phyloP scores from a whole-genome alignment of 1,140 invertebrate genomes.

The Luehdorfia chinensis region DNA sequence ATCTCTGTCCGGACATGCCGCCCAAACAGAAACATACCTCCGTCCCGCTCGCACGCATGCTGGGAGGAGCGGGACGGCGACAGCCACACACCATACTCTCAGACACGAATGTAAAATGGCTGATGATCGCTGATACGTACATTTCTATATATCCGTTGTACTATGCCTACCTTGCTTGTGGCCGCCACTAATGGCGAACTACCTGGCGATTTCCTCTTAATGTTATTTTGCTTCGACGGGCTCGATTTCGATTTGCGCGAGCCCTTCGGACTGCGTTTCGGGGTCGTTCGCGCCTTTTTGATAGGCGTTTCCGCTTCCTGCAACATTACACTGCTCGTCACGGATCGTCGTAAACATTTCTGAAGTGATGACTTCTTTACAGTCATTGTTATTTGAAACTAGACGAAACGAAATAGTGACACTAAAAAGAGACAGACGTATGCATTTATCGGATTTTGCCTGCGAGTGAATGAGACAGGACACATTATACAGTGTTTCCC shows the following conservation, averaged over 20 bases:
- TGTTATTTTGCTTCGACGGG: conserved; percentile 27
- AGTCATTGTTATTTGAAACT: no score
- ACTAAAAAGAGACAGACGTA: no score
- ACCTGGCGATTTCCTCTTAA: conserved; percentile 53
- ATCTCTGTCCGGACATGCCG: no score
- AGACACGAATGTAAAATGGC: conserved; percentile 48
- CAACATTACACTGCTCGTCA: conserved; percentile 21
- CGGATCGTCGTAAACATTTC: no score
- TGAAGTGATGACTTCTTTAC: no score
- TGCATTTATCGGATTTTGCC: no score
- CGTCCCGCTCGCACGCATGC: conserved; percentile 22
- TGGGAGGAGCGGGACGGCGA: conserved; percentile 9
- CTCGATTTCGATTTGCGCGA: conserved; percentile 38
- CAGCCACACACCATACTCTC: conserved; percentile 33
- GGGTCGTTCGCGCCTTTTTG: conserved; percentile 55
- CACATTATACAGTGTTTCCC: no score
- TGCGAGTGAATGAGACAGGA: no score
- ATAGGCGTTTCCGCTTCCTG: conserved; percentile 47
- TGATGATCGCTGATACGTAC: conserved; percentile 73
- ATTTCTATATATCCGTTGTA: conserved; percentile 78
- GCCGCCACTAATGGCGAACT: conserved; percentile 58
- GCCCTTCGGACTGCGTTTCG: conserved; percentile 56
- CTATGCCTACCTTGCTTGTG: conserved; percentile 78
- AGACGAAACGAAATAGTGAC: no score
- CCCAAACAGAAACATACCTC: conserved; percentile 24